Conservation (phyloP, 2,888 invertebrate species). For the Temnothorax unifasciatus region DNA sequence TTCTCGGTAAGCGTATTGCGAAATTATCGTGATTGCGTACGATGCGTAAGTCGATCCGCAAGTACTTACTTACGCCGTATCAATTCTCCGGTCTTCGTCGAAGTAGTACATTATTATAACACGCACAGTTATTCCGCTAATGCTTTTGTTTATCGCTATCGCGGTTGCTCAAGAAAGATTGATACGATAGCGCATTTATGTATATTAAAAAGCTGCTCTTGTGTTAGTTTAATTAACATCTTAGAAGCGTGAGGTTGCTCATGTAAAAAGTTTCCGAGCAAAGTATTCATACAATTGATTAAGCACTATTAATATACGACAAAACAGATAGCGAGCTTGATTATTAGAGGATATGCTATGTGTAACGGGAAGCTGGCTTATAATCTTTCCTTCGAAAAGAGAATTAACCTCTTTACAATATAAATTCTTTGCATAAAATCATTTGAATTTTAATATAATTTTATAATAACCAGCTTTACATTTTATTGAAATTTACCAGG, state of each 20-base stretch:
- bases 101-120: neutral
- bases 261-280: neutral
- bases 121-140: neutral
- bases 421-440: neutral
- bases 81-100: neutral
- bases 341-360: too few relatives aligned
- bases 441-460: neutral
- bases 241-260: neutral
- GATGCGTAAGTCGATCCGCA: neutral
- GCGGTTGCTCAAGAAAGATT: neutral
- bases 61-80: neutral
- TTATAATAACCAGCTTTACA: neutral
- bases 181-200: neutral
- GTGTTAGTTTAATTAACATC: neutral
- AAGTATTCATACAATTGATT: neutral
- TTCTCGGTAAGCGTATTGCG: conserved; percentile 4
- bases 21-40: conserved; percentile 12
- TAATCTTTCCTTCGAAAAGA: neutral
- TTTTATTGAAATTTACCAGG: neutral
- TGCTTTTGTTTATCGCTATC: neutral
- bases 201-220: neutral
- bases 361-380: too few relatives aligned
- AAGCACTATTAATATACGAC: neutral
- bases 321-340: neutral
- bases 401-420: neutral